Conservation (phyloP, 2,888 invertebrate species). For the Amblyteles armatorius region DNA sequence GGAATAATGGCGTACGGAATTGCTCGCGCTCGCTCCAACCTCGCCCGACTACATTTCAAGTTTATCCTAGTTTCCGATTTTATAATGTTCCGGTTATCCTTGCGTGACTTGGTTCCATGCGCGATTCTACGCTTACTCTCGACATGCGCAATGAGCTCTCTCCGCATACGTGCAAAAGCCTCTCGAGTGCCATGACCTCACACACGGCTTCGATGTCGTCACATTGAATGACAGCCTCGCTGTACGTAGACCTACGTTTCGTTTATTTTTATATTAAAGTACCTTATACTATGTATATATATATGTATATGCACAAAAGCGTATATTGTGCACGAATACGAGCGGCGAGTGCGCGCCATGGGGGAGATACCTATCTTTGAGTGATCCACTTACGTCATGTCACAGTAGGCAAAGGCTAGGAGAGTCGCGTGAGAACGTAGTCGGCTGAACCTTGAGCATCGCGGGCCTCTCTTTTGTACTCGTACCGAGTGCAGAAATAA, state of each 20-base stretch:
- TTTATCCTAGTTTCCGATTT: slow-evolving; percentile 46
- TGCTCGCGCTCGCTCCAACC: slow-evolving; percentile 22
- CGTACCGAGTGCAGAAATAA: slow-evolving; percentile 55
- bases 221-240: neutral
- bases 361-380: slow-evolving; percentile 56
- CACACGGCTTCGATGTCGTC: slow-evolving; percentile 7
- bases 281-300: neutral
- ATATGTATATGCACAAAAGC: neutral
- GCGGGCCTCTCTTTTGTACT: slow-evolving; percentile 48
- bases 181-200: slow-evolving; percentile 37
- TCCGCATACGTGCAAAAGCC: neutral
- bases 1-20: slow-evolving; percentile 34
- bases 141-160: neutral
- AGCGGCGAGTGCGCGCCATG: slow-evolving; percentile 1
- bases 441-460: slow-evolving; percentile 63
- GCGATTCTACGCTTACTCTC: neutral
- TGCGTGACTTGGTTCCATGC: slow-evolving; percentile 14
- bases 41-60: neutral
- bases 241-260: neutral
- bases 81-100: slow-evolving; percentile 41
- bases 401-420: slow-evolving; percentile 41
- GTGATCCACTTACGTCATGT: slow-evolving; percentile 68
- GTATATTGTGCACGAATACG: neutral
- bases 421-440: slow-evolving; percentile 66
- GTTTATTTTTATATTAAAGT: neutral